A percentile compares a stretch with the other conserved stretches of the same genome.
These are phyloP conservation scores for Trichechus manatus DNA, from an alignment of 2,113 vertebrate genomes.

Conservation along the genomic window DNA sequence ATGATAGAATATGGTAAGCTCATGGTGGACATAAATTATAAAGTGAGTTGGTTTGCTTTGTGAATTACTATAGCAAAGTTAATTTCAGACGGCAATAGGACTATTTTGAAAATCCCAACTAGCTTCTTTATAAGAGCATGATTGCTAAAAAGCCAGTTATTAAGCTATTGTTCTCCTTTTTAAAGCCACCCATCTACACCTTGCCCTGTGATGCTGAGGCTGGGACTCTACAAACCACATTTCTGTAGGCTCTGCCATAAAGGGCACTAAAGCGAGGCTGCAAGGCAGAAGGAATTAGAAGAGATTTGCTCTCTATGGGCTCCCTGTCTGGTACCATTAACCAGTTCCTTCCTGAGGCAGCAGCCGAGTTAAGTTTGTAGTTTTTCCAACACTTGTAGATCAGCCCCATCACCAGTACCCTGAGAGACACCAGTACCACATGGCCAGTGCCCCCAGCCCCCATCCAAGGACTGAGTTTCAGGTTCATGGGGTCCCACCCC, in stretches of 20 bases:
- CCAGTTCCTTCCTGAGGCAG: background rate
- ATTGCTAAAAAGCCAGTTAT: conserved; percentile 51
- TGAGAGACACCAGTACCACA: background rate
- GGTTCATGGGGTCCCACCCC: background rate
- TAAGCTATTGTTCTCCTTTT: background rate
- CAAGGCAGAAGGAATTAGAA: background rate
- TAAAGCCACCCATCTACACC: background rate
- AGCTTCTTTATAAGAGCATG: conserved; percentile 54
- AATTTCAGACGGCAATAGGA: conserved; percentile 60
- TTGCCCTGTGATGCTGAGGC: background rate
- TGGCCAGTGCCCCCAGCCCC: background rate
- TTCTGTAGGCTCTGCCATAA: background rate
- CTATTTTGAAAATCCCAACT: conserved; percentile 59
- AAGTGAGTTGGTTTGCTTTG: conserved; percentile 70
- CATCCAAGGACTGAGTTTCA: background rate
- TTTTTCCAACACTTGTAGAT: background rate
- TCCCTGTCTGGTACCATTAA: background rate
- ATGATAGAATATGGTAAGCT: conserved; percentile 67
- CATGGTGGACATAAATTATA: conserved; percentile 63
- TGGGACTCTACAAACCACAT: background rate
- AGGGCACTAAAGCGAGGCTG: background rate
- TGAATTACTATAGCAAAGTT: conserved; percentile 61
- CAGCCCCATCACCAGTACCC: background rate
- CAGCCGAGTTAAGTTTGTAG: background rate
- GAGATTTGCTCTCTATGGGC: background rate